A percentile compares a stretch with the other conserved stretches of the same genome.
Evolutionary conservation across 2,797 vertebrate genomes (phyloP).

Genomic region (Tamandua tetradactyla): DNA sequence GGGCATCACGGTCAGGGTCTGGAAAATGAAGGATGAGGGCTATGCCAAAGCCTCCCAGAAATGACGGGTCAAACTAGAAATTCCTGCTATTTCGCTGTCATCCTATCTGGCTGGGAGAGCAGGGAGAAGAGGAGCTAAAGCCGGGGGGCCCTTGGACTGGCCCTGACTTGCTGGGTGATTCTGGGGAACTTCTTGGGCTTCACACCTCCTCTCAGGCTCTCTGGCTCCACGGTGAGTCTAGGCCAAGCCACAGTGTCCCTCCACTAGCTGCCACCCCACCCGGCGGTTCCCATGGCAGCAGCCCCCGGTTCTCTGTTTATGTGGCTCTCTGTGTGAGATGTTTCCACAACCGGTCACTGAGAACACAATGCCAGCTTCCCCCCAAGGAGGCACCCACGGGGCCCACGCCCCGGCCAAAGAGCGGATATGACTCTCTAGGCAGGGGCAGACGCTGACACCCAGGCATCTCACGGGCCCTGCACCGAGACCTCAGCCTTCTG

Average conservation of each 20-base stretch:
- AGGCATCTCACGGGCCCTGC: neutral
- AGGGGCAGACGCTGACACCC: neutral
- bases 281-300: constrained; percentile 23
- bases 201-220: neutral
- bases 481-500: neutral
- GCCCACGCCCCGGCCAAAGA: neutral
- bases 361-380: constrained; percentile 71
- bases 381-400: neutral
- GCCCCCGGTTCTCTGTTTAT: constrained; percentile 44
- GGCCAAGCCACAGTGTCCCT: neutral
- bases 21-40: neutral
- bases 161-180: neutral
- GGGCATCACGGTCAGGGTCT: neutral
- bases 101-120: neutral
- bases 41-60: neutral
- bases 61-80: neutral
- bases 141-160: neutral
- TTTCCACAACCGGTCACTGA: constrained; percentile 61
- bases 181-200: neutral
- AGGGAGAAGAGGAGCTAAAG: neutral
- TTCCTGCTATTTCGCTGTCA: neutral
- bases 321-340: constrained; percentile 35
- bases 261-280: neutral
- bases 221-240: constrained; percentile 8
- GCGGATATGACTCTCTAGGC: constrained; percentile 21